phyloP scores from a whole-genome alignment of 2,888 invertebrate species.

The Dynastes hyllus region DNA sequence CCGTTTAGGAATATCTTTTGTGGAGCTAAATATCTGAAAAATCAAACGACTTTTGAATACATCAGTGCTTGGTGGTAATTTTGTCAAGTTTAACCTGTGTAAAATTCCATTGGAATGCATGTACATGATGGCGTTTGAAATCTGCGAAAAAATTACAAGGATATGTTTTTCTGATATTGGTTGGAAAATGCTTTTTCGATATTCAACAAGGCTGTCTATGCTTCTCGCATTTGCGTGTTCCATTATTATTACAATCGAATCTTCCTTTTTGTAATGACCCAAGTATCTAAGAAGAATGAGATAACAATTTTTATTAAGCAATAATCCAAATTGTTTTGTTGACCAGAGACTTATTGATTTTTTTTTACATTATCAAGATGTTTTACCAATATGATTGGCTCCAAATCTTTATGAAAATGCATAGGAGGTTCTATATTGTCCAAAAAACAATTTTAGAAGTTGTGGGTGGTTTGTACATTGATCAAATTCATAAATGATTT shows the following conservation, averaged over 20 bases:
- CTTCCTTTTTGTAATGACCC: conserved; percentile 83
- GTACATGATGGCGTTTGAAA: conserved; percentile 80
- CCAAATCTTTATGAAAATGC: too few species aligned
- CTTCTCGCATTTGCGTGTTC: conserved; percentile 86
- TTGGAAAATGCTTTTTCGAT: conserved; percentile 68
- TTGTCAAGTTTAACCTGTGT: conserved; percentile 68
- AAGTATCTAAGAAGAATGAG: conserved; percentile 73
- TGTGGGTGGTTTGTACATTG: too few species aligned
- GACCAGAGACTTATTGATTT: not conserved
- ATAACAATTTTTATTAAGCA: conserved; percentile 26
- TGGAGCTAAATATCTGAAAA: conserved; percentile 74
- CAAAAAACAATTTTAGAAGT: too few species aligned
- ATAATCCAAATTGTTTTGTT: not conserved
- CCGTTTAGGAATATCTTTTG: conserved; percentile 82
- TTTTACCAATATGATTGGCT: too few species aligned
- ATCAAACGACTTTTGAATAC: not conserved
- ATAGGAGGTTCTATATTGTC: too few species aligned
- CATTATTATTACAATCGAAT: conserved; percentile 83
- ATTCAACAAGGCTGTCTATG: conserved; percentile 77
- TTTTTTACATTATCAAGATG: too few species aligned
- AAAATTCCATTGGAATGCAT: conserved; percentile 81
- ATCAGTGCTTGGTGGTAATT: conserved; percentile 13
- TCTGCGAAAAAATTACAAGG: conserved; percentile 79
- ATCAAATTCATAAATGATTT: too few species aligned
- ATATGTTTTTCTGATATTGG: conserved; percentile 78